Base-by-base conservation (phyloP, 2,797 vertebrate genomes). In the Melanotaenia parkinsoni region DNA sequence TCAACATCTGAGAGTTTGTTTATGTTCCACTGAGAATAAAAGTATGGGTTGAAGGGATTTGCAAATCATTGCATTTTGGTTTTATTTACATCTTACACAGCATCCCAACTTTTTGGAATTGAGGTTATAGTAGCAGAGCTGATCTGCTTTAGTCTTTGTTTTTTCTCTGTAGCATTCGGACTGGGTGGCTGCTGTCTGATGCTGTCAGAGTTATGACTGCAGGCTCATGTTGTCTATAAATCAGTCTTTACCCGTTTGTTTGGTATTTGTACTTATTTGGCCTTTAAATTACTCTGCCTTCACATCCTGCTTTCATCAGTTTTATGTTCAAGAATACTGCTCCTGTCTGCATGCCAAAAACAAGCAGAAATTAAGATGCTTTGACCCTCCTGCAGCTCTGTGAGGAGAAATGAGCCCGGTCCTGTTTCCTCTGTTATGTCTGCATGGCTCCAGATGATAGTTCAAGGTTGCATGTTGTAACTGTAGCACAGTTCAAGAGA, bases 361-460 rank as follows among this genome's bases (percentile, higher is more conserved):
- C 58, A 67, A 10, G 47, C 30, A 1, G 13, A 28, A 33, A 38
- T 70, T 2, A 64, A 65, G 57, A 54, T 4, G 14, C 60, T 53
- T 5, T 45, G 38, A 72, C 47, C 53, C n/a, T 38, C 11, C 67
- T 18, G 30, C 53, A 38, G 58, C 45, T 64, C 72, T 0, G 7
- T 24, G 54, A 20, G 60, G 38, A 54, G 38, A 50, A 6, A 37
- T 58, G 50, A 16, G 63, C 3, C 28, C 20, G 0, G 26, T 43
- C 37, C 58, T 3, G 53, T n/a, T 62, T 53, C 56, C 50, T 78
- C 47, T 83, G 74, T 87, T 84, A 38, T 69, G 85, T 86, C 83
- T 86, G 57, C 70, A 1, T 6, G 12, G 45, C 67, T 79, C 33
- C 54, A 32, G 45, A 66, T 72, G 74, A 80, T n/a, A 50, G 77